Evolutionary conservation across 2,888 invertebrate species (phyloP), one percentile per base, ranked within the genome.

Genomic region (Napeogenes sylphis): DNA sequence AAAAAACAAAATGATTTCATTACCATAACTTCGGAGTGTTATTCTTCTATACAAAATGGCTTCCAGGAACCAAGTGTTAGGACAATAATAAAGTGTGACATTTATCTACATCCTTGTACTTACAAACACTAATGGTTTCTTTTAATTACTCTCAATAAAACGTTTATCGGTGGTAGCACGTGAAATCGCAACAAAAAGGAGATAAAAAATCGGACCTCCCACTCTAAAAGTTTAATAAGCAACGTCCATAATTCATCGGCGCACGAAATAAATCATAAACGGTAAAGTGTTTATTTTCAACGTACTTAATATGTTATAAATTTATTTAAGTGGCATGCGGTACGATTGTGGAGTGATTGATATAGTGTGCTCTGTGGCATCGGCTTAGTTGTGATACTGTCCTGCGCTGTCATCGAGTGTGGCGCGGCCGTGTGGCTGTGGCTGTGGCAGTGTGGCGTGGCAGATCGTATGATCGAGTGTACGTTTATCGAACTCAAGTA

Each of bases 301-400:
- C 80, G 87, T 88, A 88, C 87, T 89, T 90, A 90, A 88, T 89
- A 88, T 86, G 89, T 87, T 89, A 88, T 90, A 90, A 90, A 90
- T 90, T 88, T 88, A 87, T 89, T 88, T 87, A 89, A 90, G 90
- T 90, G 90, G 87, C 84, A 72, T 80, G 85, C 84, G 83, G 84
- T 84, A 77, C 84, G 88, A 87, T 88, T 87, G 89, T 84, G 78
- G 79, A 78, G 78, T 89, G 90, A 90, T 90, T 90, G 90, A 90
- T 90, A 87, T 85, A 87, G 87, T 84, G 84, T 79, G 80, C 82
- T 81, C 79, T 72, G 79, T 73, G 81, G 76, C 77, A 85, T 84
- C 81, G 81, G 83, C 76, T 80, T 75, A 76, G 78, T 75, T 75
- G 78, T 77, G 85, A 84, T 85, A 83, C 80, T 85, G 85, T 84